A percentile compares a stretch with the other conserved stretches of the same genome.
phyloP scores from a whole-genome alignment of 2,113 vertebrate species.

The Anseranas semipalmata region DNA sequence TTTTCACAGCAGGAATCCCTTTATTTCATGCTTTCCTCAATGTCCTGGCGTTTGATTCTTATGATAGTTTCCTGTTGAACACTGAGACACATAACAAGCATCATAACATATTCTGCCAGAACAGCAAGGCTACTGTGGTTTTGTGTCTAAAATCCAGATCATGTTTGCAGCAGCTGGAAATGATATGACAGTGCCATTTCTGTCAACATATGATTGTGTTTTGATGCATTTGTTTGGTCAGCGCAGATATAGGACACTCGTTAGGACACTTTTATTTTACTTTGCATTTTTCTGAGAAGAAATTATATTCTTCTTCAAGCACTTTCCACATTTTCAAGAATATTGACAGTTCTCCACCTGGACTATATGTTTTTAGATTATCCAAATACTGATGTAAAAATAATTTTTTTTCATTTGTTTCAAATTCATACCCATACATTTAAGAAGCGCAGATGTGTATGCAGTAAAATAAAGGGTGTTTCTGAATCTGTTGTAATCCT shows the following conservation, averaged over 20 bases:
- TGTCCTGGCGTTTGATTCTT: background rate
- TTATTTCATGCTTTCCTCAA: background rate
- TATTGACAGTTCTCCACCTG: background rate
- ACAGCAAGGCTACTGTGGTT: background rate
- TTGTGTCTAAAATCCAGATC: background rate
- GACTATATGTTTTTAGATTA: background rate
- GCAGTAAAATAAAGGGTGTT: background rate
- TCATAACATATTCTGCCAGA: background rate
- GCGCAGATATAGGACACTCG: background rate
- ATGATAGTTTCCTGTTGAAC: background rate
- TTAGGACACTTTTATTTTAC: background rate
- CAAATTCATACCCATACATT: background rate
- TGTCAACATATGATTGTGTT: background rate
- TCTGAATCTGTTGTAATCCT: background rate
- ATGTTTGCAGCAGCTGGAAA: conserved; percentile 2
- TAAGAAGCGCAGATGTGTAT: background rate
- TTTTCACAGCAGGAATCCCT: background rate
- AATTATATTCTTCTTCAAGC: background rate
- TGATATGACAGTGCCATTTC: background rate
- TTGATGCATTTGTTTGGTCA: background rate
- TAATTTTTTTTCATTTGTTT: background rate
- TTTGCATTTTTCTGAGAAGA: background rate
- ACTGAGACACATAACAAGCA: background rate
- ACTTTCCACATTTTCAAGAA: background rate
- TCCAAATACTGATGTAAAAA: background rate